These are phyloP conservation scores for Karalla daura DNA, from an alignment of 2,797 vertebrate genomes.

Conservation along the genomic window DNA sequence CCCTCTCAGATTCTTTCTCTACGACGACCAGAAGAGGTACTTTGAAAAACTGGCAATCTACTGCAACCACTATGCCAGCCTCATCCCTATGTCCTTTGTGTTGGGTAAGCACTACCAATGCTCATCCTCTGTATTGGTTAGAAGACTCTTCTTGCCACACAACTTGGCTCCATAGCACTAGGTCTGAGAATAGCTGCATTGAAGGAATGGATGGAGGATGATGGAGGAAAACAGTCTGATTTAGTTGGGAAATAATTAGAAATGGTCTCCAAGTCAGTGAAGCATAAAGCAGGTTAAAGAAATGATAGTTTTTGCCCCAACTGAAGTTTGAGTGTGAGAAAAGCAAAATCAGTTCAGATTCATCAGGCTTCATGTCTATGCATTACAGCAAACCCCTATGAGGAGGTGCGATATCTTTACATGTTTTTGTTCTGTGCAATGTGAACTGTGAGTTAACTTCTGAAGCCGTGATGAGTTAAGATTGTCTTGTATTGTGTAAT, in stretches of 20 bases:
- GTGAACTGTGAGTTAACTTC: no score
- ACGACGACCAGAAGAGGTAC: slow-evolving; percentile 88
- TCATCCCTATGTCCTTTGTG: slow-evolving; percentile 95
- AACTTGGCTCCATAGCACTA: no score
- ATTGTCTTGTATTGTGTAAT: background rate
- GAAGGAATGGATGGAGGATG: background rate
- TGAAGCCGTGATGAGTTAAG: background rate
- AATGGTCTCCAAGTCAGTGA: no score
- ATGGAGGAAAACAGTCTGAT: background rate
- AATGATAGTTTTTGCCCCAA: background rate
- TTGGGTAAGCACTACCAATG: slow-evolving; percentile 81
- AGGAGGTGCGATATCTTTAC: background rate
- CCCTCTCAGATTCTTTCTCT: slow-evolving; percentile 82
- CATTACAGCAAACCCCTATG: background rate
- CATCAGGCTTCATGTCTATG: background rate
- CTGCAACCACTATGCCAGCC: slow-evolving; percentile 93
- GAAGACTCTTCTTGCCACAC: no score
- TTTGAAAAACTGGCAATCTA: slow-evolving; percentile 96
- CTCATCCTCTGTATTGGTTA: no score
- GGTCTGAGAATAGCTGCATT: background rate
- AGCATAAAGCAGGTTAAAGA: no score
- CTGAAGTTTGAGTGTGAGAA: background rate
- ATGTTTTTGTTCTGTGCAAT: background rate
- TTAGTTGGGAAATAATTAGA: no score
- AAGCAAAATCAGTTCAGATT: background rate